Evolutionary conservation across 2,797 vertebrate genomes (phyloP), one percentile per base, ranked within the genome.

Genomic region (Podarcis siculus): DNA sequence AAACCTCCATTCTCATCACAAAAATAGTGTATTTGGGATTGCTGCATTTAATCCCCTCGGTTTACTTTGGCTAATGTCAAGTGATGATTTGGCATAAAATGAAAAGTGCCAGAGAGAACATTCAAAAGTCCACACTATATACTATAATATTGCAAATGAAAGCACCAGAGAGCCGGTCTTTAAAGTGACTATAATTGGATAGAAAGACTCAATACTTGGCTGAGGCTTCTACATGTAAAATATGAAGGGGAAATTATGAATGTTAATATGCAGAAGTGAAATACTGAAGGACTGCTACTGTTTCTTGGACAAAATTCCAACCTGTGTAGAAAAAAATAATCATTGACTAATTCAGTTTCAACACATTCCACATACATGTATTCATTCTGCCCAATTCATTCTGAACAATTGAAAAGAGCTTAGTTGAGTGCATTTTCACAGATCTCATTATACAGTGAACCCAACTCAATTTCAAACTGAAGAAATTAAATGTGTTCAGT

Each of bases 221-320:
- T 30, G 10, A 69, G 45, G 27, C 13, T 66, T 82, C 42, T 67
- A 61, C 72, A 89, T 67, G 58, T 67, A 81, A 89, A 89, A 89
- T 39, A 32, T 42, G 42, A 66, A 61, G 35, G 75, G 72, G 23
- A 76, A 61, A 86, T 78, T 77, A 35, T 71, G 61, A 71, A 30
- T 69, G 39, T 49, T 82, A 85, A 85, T 55, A 55, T 25, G 39
- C 19, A 67, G 32, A 42, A 61, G 45, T 69, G 58, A 76, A 30
- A 58, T 30, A 45, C 45, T 71, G 30, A 76, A 87, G 30, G 58
- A 71, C 39, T 42, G 42, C 61, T 83, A 79, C 64, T 79, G 55
- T 64, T 72, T 72, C 71, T 81, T 76, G 80, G 73, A 67, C 6
- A 30, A 83, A 83, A 58, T 37, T 78, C 66, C 64, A 82, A n/a